Base-by-base conservation (phyloP, 2,113 vertebrate genomes). In the Sapayoa aenigma region DNA sequence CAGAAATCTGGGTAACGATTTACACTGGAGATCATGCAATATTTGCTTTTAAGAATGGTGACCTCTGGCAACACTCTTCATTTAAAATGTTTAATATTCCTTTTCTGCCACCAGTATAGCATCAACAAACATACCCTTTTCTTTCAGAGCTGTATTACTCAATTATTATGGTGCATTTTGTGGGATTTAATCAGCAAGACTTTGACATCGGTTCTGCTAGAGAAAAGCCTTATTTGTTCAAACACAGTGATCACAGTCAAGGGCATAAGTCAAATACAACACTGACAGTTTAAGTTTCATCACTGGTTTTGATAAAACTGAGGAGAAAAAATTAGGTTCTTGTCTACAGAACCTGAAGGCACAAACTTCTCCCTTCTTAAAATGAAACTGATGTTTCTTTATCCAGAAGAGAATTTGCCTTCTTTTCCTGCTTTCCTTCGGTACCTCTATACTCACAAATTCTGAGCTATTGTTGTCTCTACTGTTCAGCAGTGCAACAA, bases 21-120 rank as follows among this genome's bases (percentile, higher is more conserved):
- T 96, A 92, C 86, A 81, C 0, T 68, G 25, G 49, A 71, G 44
- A 78, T 58, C 42, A 35, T 42, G 88, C 92, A 95, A 92, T 95
- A 84, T 95, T 96, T 97, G 79, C 52, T 90, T 55, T 94, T 73
- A 60, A 66, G 16, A 80, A 69, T 8, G 25, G 72, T 63, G 68
- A 88, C 44, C 84, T 78, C 52, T 84, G 60, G 31, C 52, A 89
- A 84, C 30, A 25, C 1, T 37, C 46, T 9, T 71, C 33, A 47
- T 63, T 85, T 71, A 17, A 67, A 91, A 31, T 14, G 6, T 84
- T 74, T 4, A 1, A 59, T 25, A 59, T 22, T 66, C 12, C 37
- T 74, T 74, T 94, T 63, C 44, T 71, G 30, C 11, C 3, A 9
- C 24, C 52, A 56, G 24, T 16, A 77, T 6, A 90, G 19, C 44